phyloP scores from a whole-genome alignment of 2,888 invertebrate genomes.

The Eupeodes latifasciatus region DNA sequence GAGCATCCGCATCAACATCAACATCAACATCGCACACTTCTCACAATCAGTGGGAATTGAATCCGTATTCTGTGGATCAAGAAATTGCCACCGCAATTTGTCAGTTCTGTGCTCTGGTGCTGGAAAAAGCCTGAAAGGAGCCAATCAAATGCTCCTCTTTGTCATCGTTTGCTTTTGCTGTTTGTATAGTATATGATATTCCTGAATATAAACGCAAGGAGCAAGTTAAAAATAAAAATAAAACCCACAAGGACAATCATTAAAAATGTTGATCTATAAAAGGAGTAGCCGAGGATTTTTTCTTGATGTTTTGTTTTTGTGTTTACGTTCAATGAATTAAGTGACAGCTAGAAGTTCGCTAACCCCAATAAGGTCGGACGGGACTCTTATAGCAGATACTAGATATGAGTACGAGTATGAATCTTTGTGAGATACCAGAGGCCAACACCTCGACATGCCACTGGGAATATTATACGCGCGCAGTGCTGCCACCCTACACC shows the following conservation, averaged over 20 bases:
- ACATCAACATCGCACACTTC: conserved; percentile 32
- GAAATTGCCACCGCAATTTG: conserved; percentile 76
- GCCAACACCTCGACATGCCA: conserved; percentile 70
- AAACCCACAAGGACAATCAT: conserved; percentile 50
- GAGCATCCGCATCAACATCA: background rate
- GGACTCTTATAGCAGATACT: background rate
- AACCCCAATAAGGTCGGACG: conserved; percentile 58
- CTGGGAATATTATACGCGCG: conserved; percentile 63
- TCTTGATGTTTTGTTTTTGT: background rate
- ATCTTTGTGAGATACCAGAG: conserved; percentile 2
- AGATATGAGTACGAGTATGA: background rate
- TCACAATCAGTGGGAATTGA: conserved; percentile 73
- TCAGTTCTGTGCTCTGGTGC: conserved; percentile 44
- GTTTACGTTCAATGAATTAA: conserved; percentile 44
- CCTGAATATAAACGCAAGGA: background rate
- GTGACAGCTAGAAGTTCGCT: conserved; percentile 52
- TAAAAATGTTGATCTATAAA: conserved; percentile 48
- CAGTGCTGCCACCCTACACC: conserved; percentile 16
- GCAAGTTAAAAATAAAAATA: conserved; percentile 15
- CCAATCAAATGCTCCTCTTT: conserved; percentile 69
- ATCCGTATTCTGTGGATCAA: conserved; percentile 74
- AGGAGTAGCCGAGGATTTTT: conserved; percentile 16
- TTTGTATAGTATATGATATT: conserved; percentile 21
- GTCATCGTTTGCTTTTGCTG: conserved; percentile 30
- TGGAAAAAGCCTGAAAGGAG: conserved; percentile 66